These are phyloP conservation scores for Palythoa heliodiscus DNA, from an alignment of 92 coral and sea anemone genomes.

Conservation along the genomic window DNA sequence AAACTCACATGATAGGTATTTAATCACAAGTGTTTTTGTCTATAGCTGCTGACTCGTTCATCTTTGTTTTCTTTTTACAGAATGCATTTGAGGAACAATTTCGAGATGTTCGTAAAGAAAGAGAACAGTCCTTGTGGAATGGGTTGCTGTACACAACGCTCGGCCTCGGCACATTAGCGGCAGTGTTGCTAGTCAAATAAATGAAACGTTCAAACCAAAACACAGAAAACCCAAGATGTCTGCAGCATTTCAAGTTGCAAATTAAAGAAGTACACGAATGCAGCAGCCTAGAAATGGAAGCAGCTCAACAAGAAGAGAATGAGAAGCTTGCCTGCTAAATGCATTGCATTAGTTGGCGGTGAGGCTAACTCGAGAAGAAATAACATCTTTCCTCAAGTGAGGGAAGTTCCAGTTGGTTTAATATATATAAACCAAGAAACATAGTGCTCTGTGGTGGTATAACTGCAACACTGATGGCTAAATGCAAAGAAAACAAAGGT, in stretches of 20 bases:
- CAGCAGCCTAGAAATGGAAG: background rate
- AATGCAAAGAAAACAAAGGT: constrained; percentile 30
- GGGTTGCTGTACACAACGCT: constrained; percentile 81
- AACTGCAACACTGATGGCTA: constrained; percentile 24
- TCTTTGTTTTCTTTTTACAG: constrained; percentile 51
- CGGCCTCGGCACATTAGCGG: constrained; percentile 86
- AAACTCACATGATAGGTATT: background rate
- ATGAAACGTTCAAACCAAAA: background rate
- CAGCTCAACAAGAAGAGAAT: background rate
- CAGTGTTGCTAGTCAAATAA: constrained; percentile 53
- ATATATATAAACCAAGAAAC: background rate
- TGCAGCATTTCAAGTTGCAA: background rate
- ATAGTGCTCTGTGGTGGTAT: constrained; percentile 21
- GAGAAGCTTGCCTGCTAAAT: background rate
- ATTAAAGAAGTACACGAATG: background rate
- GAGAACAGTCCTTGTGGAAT: constrained; percentile 88
- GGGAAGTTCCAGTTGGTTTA: constrained; percentile 38
- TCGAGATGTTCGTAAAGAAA: constrained; percentile 74
- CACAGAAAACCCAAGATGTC: background rate
- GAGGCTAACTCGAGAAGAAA: background rate
- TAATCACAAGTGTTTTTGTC: background rate
- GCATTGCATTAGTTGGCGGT: background rate
- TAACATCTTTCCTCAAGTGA: constrained; percentile 26
- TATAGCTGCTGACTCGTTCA: background rate
- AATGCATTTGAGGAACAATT: constrained; percentile 89